Percentiles rank a stretch among this genome's conserved stretches.
Conservation (phyloP, 23 tunicate species). For the Halocynthia roretzi region DNA sequence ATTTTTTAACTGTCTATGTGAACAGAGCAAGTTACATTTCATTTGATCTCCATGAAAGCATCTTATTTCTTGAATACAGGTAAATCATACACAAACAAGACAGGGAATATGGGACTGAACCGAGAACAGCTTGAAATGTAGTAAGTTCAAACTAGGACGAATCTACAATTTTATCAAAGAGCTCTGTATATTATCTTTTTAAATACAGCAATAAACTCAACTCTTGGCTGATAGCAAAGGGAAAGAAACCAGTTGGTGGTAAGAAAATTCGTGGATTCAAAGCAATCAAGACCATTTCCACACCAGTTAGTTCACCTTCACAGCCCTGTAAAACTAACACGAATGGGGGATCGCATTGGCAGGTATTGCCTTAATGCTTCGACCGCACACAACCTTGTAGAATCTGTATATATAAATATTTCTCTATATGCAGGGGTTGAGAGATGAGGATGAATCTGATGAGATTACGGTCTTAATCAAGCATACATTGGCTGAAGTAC, state of each 20-base stretch:
- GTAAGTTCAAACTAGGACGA: conserved; percentile 4
- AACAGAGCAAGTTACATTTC: too few species aligned
- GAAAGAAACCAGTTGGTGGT: conserved; percentile 34
- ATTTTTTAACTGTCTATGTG: too few species aligned
- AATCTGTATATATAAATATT: not conserved
- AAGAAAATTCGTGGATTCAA: conserved; percentile 32
- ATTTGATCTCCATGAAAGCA: too few species aligned
- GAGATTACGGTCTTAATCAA: conserved; percentile 34
- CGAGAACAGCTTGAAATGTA: not conserved
- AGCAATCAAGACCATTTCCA: conserved; percentile 27
- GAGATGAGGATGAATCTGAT: conserved; percentile 49
- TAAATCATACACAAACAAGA: too few species aligned
- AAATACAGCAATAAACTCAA: conserved; percentile 7
- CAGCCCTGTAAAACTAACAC: not conserved
- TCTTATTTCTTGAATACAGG: too few species aligned
- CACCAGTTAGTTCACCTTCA: conserved; percentile 44
- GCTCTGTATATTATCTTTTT: not conserved
- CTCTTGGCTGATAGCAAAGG: conserved; percentile 43
- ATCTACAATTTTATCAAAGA: not conserved
- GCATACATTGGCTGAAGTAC: conserved; percentile 38
- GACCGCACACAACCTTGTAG: not conserved
- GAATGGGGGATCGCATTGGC: conserved; percentile 19
- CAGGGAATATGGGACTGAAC: too few species aligned
- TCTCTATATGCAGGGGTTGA: conserved; percentile 6
- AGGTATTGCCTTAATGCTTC: not conserved